Conservation (phyloP, 2,113 vertebrate species). For the Grammomys dolichurus region DNA sequence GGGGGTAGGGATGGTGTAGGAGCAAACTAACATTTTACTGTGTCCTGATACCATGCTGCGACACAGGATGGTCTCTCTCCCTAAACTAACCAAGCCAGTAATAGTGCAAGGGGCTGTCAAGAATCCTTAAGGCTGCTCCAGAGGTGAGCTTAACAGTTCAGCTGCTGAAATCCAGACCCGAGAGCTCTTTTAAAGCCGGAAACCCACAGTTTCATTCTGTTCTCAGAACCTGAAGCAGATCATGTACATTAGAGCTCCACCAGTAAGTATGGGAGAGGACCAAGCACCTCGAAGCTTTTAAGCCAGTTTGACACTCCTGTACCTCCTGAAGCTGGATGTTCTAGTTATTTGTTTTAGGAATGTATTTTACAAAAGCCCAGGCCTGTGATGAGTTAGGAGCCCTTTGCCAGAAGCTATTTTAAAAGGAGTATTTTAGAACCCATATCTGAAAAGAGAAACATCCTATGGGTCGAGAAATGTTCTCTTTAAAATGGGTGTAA, state of each 20-base stretch:
- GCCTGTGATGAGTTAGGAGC: background rate
- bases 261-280: background rate
- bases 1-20: background rate
- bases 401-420: background rate
- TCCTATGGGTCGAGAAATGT: background rate
- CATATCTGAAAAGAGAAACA: background rate
- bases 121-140: background rate
- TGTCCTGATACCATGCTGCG: background rate
- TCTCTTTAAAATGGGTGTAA: background rate
- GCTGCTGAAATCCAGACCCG: background rate
- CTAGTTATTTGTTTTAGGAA: background rate
- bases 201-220: background rate
- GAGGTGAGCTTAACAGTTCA: background rate
- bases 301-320: background rate
- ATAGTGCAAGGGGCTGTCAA: background rate
- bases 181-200: background rate
- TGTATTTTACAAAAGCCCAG: background rate
- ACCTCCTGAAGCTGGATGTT: background rate
- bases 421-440: background rate
- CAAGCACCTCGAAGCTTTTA: background rate
- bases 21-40: background rate
- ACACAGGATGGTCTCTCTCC: background rate
- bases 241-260: too few relatives aligned
- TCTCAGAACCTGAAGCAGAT: background rate
- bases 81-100: background rate